Percentiles rank a stretch among this genome's conserved stretches.
These are phyloP conservation scores for Pteropus rufus DNA, from an alignment of 2,797 vertebrate genomes.

Conservation along the genomic window DNA sequence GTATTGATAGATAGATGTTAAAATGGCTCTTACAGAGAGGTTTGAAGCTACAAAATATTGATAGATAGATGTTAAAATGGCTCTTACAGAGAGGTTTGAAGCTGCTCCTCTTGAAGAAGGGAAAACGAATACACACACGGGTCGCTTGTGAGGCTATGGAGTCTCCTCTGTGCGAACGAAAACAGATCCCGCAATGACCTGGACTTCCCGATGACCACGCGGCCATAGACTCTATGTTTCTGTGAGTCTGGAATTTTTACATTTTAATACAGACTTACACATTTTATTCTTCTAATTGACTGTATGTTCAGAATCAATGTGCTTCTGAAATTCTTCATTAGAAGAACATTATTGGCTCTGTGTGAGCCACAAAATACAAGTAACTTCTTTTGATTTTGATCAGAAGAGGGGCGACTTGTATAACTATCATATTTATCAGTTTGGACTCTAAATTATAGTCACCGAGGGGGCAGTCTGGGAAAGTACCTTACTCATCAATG, in stretches of 20 bases:
- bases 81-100: neutral
- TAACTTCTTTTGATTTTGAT: neutral
- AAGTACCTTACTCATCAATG: rapidly evolving
- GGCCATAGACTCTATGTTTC: neutral
- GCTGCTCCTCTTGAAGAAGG: neutral
- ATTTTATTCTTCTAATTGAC: neutral
- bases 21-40: neutral
- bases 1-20: neutral
- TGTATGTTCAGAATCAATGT: neutral
- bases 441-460: neutral
- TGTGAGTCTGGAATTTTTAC: neutral
- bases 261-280: neutral
- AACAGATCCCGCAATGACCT: neutral
- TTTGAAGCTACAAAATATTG: neutral
- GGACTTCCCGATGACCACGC: too few relatives aligned
- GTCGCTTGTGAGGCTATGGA: neutral
- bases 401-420: neutral
- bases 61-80: neutral
- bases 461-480: neutral
- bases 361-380: neutral
- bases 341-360: rapidly evolving
- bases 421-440: neutral
- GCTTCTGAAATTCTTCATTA: neutral
- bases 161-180: neutral
- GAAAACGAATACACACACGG: rapidly evolving